Percentiles rank a stretch among this genome's conserved stretches.
phyloP scores from a whole-genome alignment of 2,797 vertebrate genomes.

The Thalassophryne amazonica region DNA sequence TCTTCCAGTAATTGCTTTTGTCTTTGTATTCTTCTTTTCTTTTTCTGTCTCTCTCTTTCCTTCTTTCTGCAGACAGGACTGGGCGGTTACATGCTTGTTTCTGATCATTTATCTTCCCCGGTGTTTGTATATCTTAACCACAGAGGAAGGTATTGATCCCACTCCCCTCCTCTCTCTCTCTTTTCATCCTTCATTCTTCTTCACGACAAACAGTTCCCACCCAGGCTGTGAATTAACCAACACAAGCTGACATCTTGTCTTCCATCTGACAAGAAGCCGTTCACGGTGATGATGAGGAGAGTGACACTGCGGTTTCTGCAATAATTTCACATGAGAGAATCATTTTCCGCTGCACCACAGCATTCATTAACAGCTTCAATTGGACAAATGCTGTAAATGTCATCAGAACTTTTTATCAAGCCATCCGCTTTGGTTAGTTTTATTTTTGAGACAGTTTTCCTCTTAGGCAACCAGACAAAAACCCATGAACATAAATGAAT shows the following conservation, averaged over 20 bases:
- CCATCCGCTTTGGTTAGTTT: too few relatives aligned
- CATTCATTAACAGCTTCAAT: constrained; percentile 15
- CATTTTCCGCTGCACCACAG: neutral
- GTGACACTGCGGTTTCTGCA: constrained; percentile 20
- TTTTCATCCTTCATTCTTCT: constrained; percentile 11
- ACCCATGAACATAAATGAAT: too few relatives aligned
- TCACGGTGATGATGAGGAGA: constrained; percentile 4
- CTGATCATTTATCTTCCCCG: constrained; percentile 58
- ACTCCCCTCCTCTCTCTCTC: constrained; percentile 1
- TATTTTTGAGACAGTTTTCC: too few relatives aligned
- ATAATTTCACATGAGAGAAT: constrained; percentile 5
- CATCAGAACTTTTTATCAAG: too few relatives aligned
- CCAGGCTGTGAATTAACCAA: constrained; percentile 16
- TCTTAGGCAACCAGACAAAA: too few relatives aligned
- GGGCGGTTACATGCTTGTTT: constrained; percentile 21
- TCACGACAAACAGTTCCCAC: constrained; percentile 3
- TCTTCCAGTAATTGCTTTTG: too few relatives aligned
- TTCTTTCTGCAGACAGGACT: neutral
- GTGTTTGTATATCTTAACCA: constrained; percentile 48
- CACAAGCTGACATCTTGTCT: constrained; percentile 18
- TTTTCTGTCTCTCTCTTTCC: too few relatives aligned
- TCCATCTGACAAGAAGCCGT: constrained; percentile 18
- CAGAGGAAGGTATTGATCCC: constrained; percentile 51
- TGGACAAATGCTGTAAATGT: neutral
- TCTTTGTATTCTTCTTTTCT: too few relatives aligned